phyloP scores from a whole-genome alignment of 2,888 invertebrate genomes.

The Capitulum mitella region DNA sequence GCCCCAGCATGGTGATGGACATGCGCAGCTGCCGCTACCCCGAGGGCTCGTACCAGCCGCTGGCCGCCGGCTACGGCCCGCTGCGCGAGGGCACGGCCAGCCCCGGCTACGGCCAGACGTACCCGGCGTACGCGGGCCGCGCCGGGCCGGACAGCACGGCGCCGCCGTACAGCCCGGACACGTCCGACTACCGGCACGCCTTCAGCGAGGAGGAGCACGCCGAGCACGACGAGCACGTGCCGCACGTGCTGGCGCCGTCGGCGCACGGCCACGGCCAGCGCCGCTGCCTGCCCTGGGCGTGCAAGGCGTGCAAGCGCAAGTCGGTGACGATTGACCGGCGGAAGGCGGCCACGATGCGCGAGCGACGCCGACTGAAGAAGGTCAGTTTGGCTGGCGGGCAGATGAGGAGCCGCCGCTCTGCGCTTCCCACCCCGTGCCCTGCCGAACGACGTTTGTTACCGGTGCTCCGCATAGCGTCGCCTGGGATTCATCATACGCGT shows the following conservation, averaged over 20 bases:
- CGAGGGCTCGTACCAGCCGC: constrained; percentile 18
- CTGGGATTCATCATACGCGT: too few species aligned
- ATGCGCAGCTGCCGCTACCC: constrained; percentile 20
- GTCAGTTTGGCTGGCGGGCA: too few species aligned
- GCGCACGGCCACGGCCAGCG: constrained; percentile 46
- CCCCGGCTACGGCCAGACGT: constrained; percentile 15
- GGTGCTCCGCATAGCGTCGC: neutral
- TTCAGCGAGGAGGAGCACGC: constrained; percentile 34
- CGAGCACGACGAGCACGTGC: constrained; percentile 36
- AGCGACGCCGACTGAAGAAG: constrained; percentile 84
- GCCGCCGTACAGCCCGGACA: constrained; percentile 11
- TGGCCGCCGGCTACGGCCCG: constrained; percentile 24
- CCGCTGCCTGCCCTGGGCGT: constrained; percentile 90
- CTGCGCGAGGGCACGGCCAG: constrained; percentile 19
- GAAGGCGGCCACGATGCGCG: constrained; percentile 93
- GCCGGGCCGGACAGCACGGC: constrained; percentile 20
- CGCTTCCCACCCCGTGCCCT: too few species aligned
- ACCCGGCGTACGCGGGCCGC: neutral
- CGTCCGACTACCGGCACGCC: constrained; percentile 31
- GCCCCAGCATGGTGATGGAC: constrained; percentile 24
- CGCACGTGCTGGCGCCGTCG: constrained; percentile 46
- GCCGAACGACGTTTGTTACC: neutral
- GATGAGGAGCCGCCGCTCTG: too few species aligned
- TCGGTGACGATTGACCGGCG: constrained; percentile 89
- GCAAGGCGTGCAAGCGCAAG: constrained; percentile 94